Evolutionary conservation across 2,888 invertebrate species (phyloP), one percentile per base, ranked within the genome.

Genomic region (Spodoptera littoralis): DNA sequence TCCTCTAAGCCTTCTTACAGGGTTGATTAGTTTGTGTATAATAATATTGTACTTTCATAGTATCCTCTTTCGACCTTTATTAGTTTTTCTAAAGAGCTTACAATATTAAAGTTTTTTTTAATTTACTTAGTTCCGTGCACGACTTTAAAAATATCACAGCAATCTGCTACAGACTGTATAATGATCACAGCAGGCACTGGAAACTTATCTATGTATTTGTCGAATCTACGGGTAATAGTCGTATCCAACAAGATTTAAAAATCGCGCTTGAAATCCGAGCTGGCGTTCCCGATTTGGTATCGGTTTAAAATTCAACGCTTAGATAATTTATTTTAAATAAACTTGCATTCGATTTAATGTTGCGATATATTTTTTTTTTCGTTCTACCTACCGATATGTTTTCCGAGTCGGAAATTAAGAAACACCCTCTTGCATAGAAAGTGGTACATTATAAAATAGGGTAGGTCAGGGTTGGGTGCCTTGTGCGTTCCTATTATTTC

Each of bases 341-440:
- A 53, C 48, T 49, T 50, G 42, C 36, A 59, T 66, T 60, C 49
- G 69, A 79, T 80, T 41, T 46, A 65, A 60, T 18, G 54, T 57
- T 27, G 57, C 42, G 80, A 80, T 79, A 79, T 63, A 79, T 63
- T 62, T 67, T 18, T 18, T 18, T 70, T 67, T 62, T 68, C 59
- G 46, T 66, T 62, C 66, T 70, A 73, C 58, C 70, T 57, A 65
- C 68, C 76, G 65, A 80, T 79, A 76, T 73, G 65, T 78, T 83
- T 79, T 76, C 65, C 70, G 61, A 46, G 63, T 66, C 82, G 86
- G 85, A 86, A 85, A 87, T 86, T 86, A 84, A 83, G 68, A 68
- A 65, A 57, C 77, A 72, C 82, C 82, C 80, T 71, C 76, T 74
- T 68, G 80, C 79, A 83, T 84, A 82, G 62, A 70, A 81, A 83